Base-by-base conservation (phyloP, 2,888 invertebrate genomes). In the Listrodromus nycthemerus region DNA sequence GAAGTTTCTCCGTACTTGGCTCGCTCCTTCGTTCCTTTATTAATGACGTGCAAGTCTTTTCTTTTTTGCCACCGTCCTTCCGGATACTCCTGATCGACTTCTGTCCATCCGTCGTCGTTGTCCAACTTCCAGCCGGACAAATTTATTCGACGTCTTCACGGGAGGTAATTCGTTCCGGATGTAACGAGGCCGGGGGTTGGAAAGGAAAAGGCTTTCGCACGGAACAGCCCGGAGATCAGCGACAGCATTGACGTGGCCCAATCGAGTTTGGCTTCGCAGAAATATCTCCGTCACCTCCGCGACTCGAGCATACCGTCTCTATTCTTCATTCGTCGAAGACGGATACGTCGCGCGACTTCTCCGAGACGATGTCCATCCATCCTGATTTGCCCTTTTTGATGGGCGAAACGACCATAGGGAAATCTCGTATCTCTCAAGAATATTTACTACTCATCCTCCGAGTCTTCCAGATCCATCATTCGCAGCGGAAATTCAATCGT, bases 151-250 rank as follows among this genome's bases (percentile, higher is more conserved):
- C 52, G 67, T 73, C 55, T 48, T 77, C 74, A 33, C 66, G 74
- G 50, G 52, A 80, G 74, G 74, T 80, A 63, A 83, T 86, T 83
- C 79, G 76, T 83, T 83, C 70, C 81, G 83, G 79, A 69, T 65
- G 69, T 67, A 66, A 78, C 74, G 80, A 80, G 80, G 66, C 61
- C 41, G 41, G 61, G 5, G 27, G 30, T 30, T n/a, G 61, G 30
- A 3, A 6, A n/a, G 27, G 61, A 27, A n/a, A 37, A 55, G 33
- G 61, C 58, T 33, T n/a, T 37, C 45, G 13, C 1, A 69, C 24
- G 19, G 16, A 8, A 30, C 16, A 52, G 16, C 4, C 58, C 13
- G 10, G n/a, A 55, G 24, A 24, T n/a, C 13, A 48, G 27, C 30
- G 16, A 30, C 5, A 16, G 63, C n/a, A 63, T n/a, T n/a, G 63